Evolutionary conservation across 2,113 vertebrate species (phyloP), one percentile per base, ranked within the genome.

Genomic region (Varanus komodoensis): DNA sequence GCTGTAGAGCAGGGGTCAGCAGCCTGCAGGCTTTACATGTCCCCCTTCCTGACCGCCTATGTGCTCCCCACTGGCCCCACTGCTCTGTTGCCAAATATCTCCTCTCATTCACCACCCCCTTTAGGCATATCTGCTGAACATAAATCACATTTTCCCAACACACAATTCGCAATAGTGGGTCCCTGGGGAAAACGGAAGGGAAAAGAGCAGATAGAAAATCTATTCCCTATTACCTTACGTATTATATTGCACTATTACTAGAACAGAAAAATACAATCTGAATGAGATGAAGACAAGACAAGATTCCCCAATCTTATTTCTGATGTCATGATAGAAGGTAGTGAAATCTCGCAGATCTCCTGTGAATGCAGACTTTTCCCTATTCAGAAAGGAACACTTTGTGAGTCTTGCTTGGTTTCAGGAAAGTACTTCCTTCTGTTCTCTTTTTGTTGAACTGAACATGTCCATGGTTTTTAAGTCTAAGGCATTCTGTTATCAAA

Each of bases 191-290:
- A 38, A 68, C 32, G 19, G 17, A 25, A 44, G 21, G 6, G 12
- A 79, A 78, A 74, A 61, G 61, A 29, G 2, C 21, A 29, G 54
- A 14, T 52, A 84, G 81, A 71, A 44, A 80, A 79, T 27, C 48
- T 79, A 38, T 14, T 85, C n/a, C n/a, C 91, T 75, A 73, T 25
- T 87, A 80, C 91, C 17, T 74, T 73, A 89, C 91, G 91, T 48
- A 2, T n/a, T 8, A 79, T 0, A 4, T 89, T 93, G 91, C 84
- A 93, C 75, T 80, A 50, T 94, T 95, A 91, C 92, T 94, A 93
- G 92, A 95, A 95, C 93, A 94, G 95, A 95, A 96, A 95, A 64
- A 95, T 95, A 96, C 95, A 96, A 93, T 94, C 94, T 92, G 93
- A 94, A 91, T 88, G 93, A 94, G 91, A 95, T 90, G 88, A 71